phyloP scores from a whole-genome alignment of 2,888 invertebrate species.

The Clistopyga incitator region DNA sequence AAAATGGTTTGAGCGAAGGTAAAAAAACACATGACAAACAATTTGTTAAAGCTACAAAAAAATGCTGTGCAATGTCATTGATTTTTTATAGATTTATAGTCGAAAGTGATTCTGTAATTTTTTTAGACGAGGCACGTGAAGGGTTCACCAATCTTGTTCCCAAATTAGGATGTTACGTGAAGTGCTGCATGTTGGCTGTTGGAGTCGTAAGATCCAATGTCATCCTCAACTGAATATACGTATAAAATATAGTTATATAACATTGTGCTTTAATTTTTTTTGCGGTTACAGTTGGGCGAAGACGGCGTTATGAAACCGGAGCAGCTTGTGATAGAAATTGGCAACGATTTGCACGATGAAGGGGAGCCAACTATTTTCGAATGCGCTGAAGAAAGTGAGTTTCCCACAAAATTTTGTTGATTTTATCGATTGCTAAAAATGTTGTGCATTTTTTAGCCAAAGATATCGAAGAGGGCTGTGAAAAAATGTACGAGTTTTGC shows the following conservation, averaged over 20 bases:
- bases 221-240: not conserved
- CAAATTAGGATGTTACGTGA: not conserved
- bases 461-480: not conserved
- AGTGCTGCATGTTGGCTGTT: not conserved
- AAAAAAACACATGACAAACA: not conserved
- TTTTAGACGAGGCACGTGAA: not conserved
- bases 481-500: not conserved
- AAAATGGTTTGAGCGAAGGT: constrained; percentile 56
- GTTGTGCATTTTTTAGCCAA: not conserved
- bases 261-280: not conserved
- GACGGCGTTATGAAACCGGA: constrained; percentile 4
- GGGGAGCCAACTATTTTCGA: constrained; percentile 5
- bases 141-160: not conserved
- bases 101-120: not conserved
- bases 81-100: not conserved
- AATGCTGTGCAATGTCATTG: not conserved
- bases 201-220: constrained; percentile 10
- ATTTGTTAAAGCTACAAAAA: no score
- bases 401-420: not conserved
- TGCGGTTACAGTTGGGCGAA: not conserved
- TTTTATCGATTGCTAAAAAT: not conserved
- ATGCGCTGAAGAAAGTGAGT: not conserved
- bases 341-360: not conserved
- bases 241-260: not conserved
- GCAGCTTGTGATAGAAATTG: not conserved